Evolutionary conservation across 2,113 vertebrate species (phyloP).

Genomic region (Planiliza haematocheilus): DNA sequence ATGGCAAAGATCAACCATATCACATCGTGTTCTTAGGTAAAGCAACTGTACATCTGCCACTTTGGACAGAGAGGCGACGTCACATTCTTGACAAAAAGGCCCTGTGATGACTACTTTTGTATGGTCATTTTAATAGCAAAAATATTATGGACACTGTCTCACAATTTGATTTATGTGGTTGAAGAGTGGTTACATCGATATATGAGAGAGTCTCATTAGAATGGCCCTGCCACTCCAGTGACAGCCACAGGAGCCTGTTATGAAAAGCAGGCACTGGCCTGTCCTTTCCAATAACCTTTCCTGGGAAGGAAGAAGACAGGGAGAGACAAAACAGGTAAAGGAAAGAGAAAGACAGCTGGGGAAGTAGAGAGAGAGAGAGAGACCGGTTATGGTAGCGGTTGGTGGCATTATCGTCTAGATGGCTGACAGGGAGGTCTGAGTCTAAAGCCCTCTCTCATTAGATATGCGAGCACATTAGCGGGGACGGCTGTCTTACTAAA

Average conservation of each 20-base stretch:
- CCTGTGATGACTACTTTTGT: constrained; percentile 49
- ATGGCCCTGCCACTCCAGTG: constrained; percentile 66
- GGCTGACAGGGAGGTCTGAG: constrained; percentile 81
- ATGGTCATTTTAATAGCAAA: constrained; percentile 60
- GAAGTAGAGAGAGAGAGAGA: constrained; percentile 31
- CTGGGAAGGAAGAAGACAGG: constrained; percentile 58
- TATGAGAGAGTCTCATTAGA: constrained; percentile 76
- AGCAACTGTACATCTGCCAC: constrained; percentile 3
- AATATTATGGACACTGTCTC: constrained; percentile 69
- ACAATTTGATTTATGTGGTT: constrained; percentile 63
- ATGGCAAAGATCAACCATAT: constrained; percentile 1
- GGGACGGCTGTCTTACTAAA: constrained; percentile 84
- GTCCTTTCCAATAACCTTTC: constrained; percentile 84
- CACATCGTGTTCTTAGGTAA: neutral
- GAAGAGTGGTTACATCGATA: constrained; percentile 55
- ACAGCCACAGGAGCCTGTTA: constrained; percentile 75
- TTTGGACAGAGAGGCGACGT: neutral
- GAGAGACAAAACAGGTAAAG: constrained; percentile 65
- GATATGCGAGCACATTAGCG: constrained; percentile 85
- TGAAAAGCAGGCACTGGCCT: constrained; percentile 74
- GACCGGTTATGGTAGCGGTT: constrained; percentile 56
- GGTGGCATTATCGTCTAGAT: constrained; percentile 80
- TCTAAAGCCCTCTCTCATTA: constrained; percentile 83
- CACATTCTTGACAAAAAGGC: constrained; percentile 46
- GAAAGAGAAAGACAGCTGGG: constrained; percentile 63